Evolutionary conservation across 2,888 invertebrate species (phyloP).

Genomic region (Pyrgus malvae): DNA sequence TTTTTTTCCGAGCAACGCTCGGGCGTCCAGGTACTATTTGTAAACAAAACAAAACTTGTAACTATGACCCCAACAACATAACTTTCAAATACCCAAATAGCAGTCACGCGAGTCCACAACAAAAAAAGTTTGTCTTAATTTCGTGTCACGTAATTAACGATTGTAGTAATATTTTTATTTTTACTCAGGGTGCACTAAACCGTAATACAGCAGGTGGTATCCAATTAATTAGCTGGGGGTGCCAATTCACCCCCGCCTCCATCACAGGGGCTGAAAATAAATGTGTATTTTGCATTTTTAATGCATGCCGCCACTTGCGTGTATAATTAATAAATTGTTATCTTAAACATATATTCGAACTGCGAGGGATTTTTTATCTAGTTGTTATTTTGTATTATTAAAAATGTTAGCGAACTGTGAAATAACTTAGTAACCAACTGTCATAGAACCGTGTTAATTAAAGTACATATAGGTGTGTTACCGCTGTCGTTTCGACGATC

Average conservation of each 20-base stretch:
- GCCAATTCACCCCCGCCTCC: slow-evolving; percentile 47
- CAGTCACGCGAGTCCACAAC: not conserved
- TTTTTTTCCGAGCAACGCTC: no score
- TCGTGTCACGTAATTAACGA: slow-evolving; percentile 42
- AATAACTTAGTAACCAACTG: no score
- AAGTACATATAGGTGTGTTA: no score
- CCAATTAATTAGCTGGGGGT: slow-evolving; percentile 67
- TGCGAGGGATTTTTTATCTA: slow-evolving; percentile 29
- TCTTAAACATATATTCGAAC: not conserved
- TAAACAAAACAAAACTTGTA: no score
- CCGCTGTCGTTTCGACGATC: no score
- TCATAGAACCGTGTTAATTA: no score
- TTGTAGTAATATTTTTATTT: slow-evolving; percentile 40
- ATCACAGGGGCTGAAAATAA: slow-evolving; percentile 63
- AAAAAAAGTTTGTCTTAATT: slow-evolving; percentile 23
- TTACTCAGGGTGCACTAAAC: slow-evolving; percentile 39
- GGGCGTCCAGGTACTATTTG: no score
- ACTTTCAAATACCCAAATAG: not conserved
- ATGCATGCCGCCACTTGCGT: slow-evolving; percentile 58
- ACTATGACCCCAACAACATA: no score
- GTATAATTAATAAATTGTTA: slow-evolving; percentile 55
- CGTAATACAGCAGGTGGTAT: slow-evolving; percentile 63
- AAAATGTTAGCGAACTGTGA: no score
- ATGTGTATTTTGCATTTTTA: slow-evolving; percentile 76
- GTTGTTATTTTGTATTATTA: no score